Evolutionary conservation across 2,797 vertebrate species (phyloP), one percentile per base, ranked within the genome.

Genomic region (Valencia hispanica): DNA sequence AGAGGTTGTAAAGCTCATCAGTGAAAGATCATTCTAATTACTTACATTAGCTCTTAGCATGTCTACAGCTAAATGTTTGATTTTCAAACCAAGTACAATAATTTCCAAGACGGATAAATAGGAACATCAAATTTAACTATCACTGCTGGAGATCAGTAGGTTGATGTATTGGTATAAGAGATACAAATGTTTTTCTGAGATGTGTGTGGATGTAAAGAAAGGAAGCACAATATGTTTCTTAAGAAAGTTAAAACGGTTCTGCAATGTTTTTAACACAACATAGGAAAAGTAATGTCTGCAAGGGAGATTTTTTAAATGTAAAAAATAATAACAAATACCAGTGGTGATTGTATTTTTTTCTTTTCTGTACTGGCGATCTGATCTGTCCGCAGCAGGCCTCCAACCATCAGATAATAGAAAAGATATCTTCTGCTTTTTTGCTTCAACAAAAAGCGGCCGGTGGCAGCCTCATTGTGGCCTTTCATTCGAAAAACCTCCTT

Each of bases 401-500:
- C 18, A 39, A 76, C 81, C 78, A 89, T 92, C 88, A 89, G 90
- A 92, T 92, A 88, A 86, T 72, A 43, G 27, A 48, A 6, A 68
- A 41, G 41, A 76, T 50, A 79, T 82, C 79, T 87, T 74, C 75
- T 80, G 80, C 84, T 84, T 87, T 88, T 86, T 79, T 88, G 77
- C 75, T 5, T 11, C 78, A 78, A 91, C 90, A 92, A 90, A 92
- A 82, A 88, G 59, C 70, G 1, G 78, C 87, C 80, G 87, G 92
- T 90, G 88, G 87, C 87, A 72, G 79, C 80, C 39, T 15, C 61
- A 55, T 75, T 69, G 69, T 74, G 39, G 51, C 18, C 79, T 79
- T 45, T 75, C 75, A 75, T 48, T 59, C 65, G 73, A 72, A 82
- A 88, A 82, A 45, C 61, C 68, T 72, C n/a, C 45, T 61, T 57